Conservation (phyloP, 2,888 invertebrate genomes). For the Gerris lacustris region DNA sequence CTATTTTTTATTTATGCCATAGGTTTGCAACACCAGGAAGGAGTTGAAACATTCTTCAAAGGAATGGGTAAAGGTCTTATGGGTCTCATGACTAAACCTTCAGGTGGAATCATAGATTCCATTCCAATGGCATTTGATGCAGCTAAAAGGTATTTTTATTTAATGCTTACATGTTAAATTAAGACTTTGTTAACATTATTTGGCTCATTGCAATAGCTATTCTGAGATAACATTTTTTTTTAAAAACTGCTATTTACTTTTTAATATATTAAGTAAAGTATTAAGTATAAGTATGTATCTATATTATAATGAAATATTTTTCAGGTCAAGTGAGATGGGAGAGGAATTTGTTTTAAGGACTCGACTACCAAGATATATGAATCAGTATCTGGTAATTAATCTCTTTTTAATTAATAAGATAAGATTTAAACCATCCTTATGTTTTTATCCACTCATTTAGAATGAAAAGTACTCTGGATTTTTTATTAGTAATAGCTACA, state of each 20-base stretch:
- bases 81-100: constrained; percentile 49
- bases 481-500: too few relatives aligned
- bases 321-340: constrained; percentile 40
- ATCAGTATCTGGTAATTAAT: constrained; percentile 46
- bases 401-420: constrained; percentile 10
- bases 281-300: too few relatives aligned
- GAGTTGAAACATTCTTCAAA: constrained; percentile 54
- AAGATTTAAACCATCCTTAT: too few relatives aligned
- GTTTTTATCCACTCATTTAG: too few relatives aligned
- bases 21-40: constrained; percentile 43
- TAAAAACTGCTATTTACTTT: too few relatives aligned
- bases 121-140: constrained; percentile 57
- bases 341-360: constrained; percentile 51
- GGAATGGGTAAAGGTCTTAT: constrained; percentile 55
- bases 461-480: too few relatives aligned
- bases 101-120: constrained; percentile 46
- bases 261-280: too few relatives aligned
- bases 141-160: constrained; percentile 41
- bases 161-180: background rate
- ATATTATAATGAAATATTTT: constrained; percentile 17
- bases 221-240: too few relatives aligned
- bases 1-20: background rate
- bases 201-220: too few relatives aligned
- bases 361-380: constrained; percentile 57
- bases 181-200: background rate